A percentile compares a stretch with the other conserved stretches of the same genome.
phyloP scores from a whole-genome alignment of 1,140 invertebrate genomes.

The Marisa cornuarietis region DNA sequence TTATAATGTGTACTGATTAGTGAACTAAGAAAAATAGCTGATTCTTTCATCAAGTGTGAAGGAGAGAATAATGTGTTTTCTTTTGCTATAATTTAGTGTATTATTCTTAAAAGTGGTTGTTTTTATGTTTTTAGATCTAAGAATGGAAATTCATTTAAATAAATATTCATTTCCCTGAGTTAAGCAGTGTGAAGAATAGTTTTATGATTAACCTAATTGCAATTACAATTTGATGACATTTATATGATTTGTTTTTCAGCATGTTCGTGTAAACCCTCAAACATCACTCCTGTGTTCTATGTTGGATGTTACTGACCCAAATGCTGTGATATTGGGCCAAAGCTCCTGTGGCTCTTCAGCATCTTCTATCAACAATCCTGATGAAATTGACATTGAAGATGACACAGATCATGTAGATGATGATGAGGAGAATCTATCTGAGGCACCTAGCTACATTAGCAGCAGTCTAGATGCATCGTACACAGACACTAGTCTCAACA shows the following conservation, averaged over 20 bases:
- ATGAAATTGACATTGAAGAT: constrained; percentile 24
- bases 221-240: neutral
- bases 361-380: constrained; percentile 18
- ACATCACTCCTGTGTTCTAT: constrained; percentile 83
- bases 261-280: constrained; percentile 77
- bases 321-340: constrained; percentile 58
- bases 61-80: no score
- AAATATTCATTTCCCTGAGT: neutral
- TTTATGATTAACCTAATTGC: neutral
- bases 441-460: constrained; percentile 29
- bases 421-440: constrained; percentile 39
- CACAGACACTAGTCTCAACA: constrained; percentile 14
- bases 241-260: constrained; percentile 13
- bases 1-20: no score
- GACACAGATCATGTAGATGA: constrained; percentile 35
- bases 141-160: neutral
- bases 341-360: constrained; percentile 29
- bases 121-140: no score
- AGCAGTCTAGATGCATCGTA: constrained; percentile 21
- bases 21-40: no score
- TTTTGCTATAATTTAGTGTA: no score
- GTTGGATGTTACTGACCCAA: constrained; percentile 82
- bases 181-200: neutral
- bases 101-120: no score
- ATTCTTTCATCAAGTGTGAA: no score